phyloP scores from a whole-genome alignment of 2,797 vertebrate genomes.

The Pampus argenteus region DNA sequence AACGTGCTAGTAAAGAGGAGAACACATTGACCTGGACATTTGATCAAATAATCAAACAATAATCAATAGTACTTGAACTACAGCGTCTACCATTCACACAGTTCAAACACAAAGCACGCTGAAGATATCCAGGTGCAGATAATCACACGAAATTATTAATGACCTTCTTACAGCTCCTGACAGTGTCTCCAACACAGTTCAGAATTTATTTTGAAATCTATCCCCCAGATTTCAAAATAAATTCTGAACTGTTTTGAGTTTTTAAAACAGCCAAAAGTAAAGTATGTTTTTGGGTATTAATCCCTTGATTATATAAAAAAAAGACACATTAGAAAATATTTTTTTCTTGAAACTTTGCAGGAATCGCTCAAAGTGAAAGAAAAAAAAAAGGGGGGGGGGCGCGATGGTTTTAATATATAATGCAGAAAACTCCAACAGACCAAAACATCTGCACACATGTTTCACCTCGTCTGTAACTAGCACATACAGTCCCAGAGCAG shows the following conservation, averaged over 20 bases:
- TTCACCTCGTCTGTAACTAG: background rate
- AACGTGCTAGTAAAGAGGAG: constrained; percentile 13
- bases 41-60: background rate
- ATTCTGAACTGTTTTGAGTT: constrained; percentile 1
- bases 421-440: background rate
- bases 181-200: too few species aligned
- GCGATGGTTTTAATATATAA: background rate
- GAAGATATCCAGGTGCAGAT: background rate
- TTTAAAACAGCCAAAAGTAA: background rate
- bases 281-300: background rate
- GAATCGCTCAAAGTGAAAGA: too few species aligned
- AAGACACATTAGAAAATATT: too few species aligned
- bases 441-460: background rate
- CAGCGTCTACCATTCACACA: background rate
- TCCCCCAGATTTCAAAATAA: too few species aligned
- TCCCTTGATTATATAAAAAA: too few species aligned
- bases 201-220: too few species aligned
- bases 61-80: background rate
- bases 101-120: background rate
- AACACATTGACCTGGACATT: constrained; percentile 3
- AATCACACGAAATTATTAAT: too few species aligned
- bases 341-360: too few species aligned
- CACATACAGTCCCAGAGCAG: background rate
- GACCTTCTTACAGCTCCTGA: too few species aligned
- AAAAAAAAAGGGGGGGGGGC: too few species aligned